Percentiles rank a stretch among this genome's conserved stretches.
Evolutionary conservation across 2,113 vertebrate species (phyloP).

Genomic region (Damaliscus lunatus): DNA sequence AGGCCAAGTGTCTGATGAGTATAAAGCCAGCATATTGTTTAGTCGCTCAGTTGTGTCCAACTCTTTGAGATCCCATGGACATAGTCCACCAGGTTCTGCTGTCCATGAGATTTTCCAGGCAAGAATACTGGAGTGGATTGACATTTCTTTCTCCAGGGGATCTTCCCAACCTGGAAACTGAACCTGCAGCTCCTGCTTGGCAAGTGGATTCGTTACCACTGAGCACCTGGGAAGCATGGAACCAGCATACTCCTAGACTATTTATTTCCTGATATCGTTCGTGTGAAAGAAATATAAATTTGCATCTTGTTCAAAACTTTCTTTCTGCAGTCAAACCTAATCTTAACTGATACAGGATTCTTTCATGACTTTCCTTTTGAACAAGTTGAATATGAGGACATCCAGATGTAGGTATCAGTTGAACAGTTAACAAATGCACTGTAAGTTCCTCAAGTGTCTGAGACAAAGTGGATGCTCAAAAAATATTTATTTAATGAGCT

Average conservation of each 20-base stretch:
- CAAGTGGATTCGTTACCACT: neutral
- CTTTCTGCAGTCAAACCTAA: neutral
- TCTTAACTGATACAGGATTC: neutral
- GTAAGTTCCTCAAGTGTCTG: neutral
- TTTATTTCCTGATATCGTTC: neutral
- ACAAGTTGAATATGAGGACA: neutral
- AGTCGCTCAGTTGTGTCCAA: neutral
- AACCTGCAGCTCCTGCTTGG: neutral
- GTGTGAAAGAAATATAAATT: neutral
- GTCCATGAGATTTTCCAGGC: neutral
- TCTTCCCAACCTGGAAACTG: neutral
- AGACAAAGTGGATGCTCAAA: neutral
- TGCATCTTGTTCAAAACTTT: neutral
- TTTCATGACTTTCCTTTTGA: neutral
- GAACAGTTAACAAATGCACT: neutral
- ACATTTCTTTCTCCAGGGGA: neutral
- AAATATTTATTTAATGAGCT: neutral
- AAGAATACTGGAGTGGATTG: neutral
- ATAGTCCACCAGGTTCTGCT: neutral
- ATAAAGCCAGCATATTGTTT: neutral
- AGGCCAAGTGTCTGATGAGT: neutral
- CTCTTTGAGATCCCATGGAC: neutral
- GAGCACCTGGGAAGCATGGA: neutral
- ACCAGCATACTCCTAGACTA: neutral
- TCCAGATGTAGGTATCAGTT: neutral